phyloP scores from a whole-genome alignment of 2,888 invertebrate genomes.

The Melanargia galathea region DNA sequence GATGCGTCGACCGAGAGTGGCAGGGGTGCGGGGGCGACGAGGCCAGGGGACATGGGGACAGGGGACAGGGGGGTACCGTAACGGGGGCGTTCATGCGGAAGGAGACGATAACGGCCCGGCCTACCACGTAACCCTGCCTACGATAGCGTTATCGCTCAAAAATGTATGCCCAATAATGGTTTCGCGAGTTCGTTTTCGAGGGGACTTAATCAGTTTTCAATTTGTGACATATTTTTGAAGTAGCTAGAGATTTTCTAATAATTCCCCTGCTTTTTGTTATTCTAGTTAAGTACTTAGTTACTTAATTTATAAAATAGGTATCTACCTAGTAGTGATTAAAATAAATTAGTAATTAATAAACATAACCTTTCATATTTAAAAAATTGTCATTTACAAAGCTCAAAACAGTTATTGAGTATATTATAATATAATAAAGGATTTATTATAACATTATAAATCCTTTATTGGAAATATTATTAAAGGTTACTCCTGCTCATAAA shows the following conservation, averaged over 20 bases:
- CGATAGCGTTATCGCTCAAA: constrained; percentile 75
- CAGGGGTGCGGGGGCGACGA: constrained; percentile 37
- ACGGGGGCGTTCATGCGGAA: constrained; percentile 81
- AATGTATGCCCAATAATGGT: constrained; percentile 77
- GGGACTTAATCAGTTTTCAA: constrained; percentile 26
- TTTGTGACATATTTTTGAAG: constrained; percentile 7
- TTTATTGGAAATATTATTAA: too few species aligned
- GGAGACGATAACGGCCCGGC: constrained; percentile 80
- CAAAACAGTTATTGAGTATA: too few species aligned
- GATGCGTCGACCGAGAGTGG: constrained; percentile 52
- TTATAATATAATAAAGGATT: too few species aligned
- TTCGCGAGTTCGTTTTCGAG: constrained; percentile 39
- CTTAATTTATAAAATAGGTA: too few species aligned
- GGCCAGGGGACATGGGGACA: constrained; percentile 44
- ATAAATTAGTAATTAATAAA: too few species aligned
- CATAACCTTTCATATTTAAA: too few species aligned
- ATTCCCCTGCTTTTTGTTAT: too few species aligned
- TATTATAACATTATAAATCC: too few species aligned
- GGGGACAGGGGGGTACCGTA: constrained; percentile 58
- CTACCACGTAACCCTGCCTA: constrained; percentile 77
- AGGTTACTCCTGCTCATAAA: too few species aligned
- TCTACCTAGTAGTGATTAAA: too few species aligned
- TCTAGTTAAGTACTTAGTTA: too few species aligned
- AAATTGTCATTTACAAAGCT: too few species aligned
- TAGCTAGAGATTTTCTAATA: not conserved